A percentile compares a stretch with the other conserved stretches of the same genome.
Evolutionary conservation across 2,113 vertebrate genomes (phyloP).

Genomic region (Scortum barcoo): DNA sequence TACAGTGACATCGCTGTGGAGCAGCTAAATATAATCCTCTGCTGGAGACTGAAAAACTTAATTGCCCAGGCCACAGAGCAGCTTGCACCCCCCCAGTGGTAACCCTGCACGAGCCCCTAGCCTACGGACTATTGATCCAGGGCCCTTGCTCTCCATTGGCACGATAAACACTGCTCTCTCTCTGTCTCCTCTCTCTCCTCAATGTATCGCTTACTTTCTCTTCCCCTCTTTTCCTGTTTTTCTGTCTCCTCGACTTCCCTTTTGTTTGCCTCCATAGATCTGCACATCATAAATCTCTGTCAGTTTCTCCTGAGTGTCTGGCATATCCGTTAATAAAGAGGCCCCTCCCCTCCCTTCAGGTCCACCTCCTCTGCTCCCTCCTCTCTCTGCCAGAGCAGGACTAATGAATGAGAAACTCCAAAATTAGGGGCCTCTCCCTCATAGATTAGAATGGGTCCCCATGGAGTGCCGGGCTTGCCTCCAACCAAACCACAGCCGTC

Average conservation of each 20-base stretch:
- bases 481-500: constrained; percentile 69
- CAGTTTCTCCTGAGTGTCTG: constrained; percentile 75
- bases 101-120: constrained; percentile 79
- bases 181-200: constrained; percentile 37
- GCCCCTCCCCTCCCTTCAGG: constrained; percentile 58
- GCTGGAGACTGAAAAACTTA: constrained; percentile 83
- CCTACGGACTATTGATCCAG: constrained; percentile 80
- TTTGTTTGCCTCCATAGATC: constrained; percentile 77
- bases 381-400: constrained; percentile 64
- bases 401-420: constrained; percentile 81
- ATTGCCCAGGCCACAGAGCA: constrained; percentile 78
- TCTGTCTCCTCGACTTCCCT: constrained; percentile 63
- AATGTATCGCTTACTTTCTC: constrained; percentile 57
- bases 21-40: constrained; percentile 87
- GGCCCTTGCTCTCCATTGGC: constrained; percentile 64
- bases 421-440: constrained; percentile 79
- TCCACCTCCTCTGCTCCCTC: constrained; percentile 40
- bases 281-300: constrained; percentile 82
- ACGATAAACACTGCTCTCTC: constrained; percentile 66
- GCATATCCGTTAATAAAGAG: constrained; percentile 77
- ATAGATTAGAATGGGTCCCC: constrained; percentile 78
- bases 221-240: constrained; percentile 52
- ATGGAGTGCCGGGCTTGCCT: constrained; percentile 68
- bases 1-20: constrained; percentile 80
- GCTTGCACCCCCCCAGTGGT: constrained; percentile 69